Base-by-base conservation (phyloP, 1,140 invertebrate species). In the Helicoverpa zea region DNA sequence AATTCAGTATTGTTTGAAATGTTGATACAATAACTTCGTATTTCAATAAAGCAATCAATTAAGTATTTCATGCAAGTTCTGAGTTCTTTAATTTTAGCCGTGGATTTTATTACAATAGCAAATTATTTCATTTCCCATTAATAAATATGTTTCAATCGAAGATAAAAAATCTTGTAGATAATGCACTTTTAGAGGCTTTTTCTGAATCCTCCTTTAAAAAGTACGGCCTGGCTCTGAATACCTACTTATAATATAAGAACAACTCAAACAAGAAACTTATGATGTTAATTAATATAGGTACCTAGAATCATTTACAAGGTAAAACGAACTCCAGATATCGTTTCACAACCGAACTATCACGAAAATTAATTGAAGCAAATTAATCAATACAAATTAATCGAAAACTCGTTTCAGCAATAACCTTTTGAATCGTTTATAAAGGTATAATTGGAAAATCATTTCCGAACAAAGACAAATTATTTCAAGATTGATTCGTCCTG, bases 401-500 rank as follows among this genome's bases (percentile, higher is more conserved):
- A 63, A 72, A 74, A 74, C 64, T 80, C 59, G 64, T 61, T 64
- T 59, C 72, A 80, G 64, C 79, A 80, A 73, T 80, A 49, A 47
- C 64, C 16, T 16, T 68, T 68, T 18, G 64, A 23, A 68, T 74
- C 68, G 63, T 52, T 72, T 52, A 72, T 72, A 72, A 54, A 72
- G 49, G 68, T 49, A 49, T 54, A 54, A 72, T 72, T 72, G 68
- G 70, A 56, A 73, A 73, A 73, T 73, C 5, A 58, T 73, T 73
- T 72, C 49, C 52, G 5, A 11, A 16, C 18, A 51, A 61, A 76
- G 29, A 59, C 63, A 80, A 79, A 43, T 43, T 43, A 43, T 72
- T 30, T 54, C 13, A 81, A 80, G 66, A 81, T 82, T 79, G 79
- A 83, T 80, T 83, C 61, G 63, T 64, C 74, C 58, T 56, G 35